phyloP scores from a whole-genome alignment of 2,113 vertebrate genomes.

The Syngnathoides biaculeatus region DNA sequence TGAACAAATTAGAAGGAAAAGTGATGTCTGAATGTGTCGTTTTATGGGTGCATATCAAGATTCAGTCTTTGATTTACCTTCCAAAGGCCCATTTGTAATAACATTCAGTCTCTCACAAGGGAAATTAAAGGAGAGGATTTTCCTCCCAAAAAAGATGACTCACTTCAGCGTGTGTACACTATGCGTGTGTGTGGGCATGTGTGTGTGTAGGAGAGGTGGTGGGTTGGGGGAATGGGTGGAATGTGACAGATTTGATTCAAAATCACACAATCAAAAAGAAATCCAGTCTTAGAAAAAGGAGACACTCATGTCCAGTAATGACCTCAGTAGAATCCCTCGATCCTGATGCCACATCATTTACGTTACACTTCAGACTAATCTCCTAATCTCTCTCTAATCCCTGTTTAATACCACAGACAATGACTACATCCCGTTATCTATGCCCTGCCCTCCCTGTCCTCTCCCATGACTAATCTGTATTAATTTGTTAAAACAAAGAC shows the following conservation, averaged over 20 bases:
- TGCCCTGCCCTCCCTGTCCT: constrained; percentile 1
- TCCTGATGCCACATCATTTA: constrained; percentile 39
- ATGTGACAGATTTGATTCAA: not conserved
- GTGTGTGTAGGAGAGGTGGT: not conserved
- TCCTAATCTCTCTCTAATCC: constrained; percentile 55
- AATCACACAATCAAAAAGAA: constrained; percentile 7
- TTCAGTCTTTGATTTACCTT: not conserved
- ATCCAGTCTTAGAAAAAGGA: constrained; percentile 20
- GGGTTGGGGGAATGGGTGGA: not conserved
- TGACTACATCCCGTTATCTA: constrained; percentile 43
- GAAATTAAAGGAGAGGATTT: constrained; percentile 16
- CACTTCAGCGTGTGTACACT: not conserved
- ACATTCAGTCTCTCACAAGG: not conserved
- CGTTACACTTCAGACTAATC: constrained; percentile 35
- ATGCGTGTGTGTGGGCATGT: not conserved
- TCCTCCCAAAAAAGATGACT: constrained; percentile 4
- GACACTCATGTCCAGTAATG: constrained; percentile 16
- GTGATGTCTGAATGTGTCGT: not conserved
- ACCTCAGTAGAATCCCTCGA: constrained; percentile 18
- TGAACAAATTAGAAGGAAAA: not conserved
- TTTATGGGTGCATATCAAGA: not conserved
- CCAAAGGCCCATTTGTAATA: constrained; percentile 7
- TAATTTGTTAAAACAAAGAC: constrained; percentile 19
- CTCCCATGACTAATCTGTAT: not conserved
- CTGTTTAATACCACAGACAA: constrained; percentile 43